Evolutionary conservation across 2,888 invertebrate genomes (phyloP).

Genomic region (Mayetiola destructor): DNA sequence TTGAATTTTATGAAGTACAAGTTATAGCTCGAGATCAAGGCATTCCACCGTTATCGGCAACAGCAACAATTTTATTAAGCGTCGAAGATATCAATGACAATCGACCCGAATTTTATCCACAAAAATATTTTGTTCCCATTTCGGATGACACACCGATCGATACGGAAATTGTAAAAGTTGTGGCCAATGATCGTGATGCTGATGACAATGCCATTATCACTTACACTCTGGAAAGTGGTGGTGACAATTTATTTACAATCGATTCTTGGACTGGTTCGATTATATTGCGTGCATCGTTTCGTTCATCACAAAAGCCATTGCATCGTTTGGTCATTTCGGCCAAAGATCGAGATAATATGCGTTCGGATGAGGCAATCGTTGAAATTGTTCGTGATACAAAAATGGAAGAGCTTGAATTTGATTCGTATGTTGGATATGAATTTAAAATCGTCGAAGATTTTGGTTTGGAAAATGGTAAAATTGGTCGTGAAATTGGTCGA

Average conservation of each 20-base stretch:
- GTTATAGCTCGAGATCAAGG: constrained; percentile 87
- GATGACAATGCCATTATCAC: constrained; percentile 74
- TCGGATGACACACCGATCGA: constrained; percentile 52
- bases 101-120: constrained; percentile 80
- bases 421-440: constrained; percentile 59
- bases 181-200: constrained; percentile 73
- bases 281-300: constrained; percentile 49
- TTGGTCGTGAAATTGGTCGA: constrained; percentile 61
- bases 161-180: constrained; percentile 54
- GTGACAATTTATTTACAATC: constrained; percentile 63
- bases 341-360: constrained; percentile 63
- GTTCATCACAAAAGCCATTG: constrained; percentile 46
- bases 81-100: constrained; percentile 87
- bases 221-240: constrained; percentile 63
- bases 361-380: constrained; percentile 58
- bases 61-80: constrained; percentile 66
- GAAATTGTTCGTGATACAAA: constrained; percentile 64
- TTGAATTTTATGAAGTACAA: constrained; percentile 61
- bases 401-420: constrained; percentile 59
- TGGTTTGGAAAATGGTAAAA: constrained; percentile 43
- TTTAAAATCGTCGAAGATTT: constrained; percentile 75
- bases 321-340: constrained; percentile 65
- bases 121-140: constrained; percentile 65
- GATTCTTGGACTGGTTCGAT: constrained; percentile 66
- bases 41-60: constrained; percentile 75